Percentiles rank a stretch among this genome's conserved stretches.
Conservation (phyloP, 2,797 vertebrate species). For the Danio jaintianensis region DNA sequence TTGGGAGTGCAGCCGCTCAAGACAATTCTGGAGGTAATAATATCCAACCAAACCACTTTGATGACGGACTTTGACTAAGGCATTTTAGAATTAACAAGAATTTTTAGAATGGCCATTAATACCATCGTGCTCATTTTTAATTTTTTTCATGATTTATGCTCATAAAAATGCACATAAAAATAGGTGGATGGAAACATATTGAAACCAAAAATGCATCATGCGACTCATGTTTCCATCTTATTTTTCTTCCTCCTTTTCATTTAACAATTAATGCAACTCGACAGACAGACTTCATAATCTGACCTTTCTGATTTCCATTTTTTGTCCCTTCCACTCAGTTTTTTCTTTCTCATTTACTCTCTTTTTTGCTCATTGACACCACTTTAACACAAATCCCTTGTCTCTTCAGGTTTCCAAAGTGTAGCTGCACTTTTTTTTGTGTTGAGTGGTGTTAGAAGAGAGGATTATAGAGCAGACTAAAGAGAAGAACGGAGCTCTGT, state of each 20-base stretch:
- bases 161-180: no score
- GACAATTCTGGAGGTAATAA: no score
- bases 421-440: not conserved
- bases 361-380: conserved; percentile 27
- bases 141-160: no score
- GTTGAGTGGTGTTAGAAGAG: conserved; percentile 14
- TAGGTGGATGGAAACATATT: no score
- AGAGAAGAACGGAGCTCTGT: conserved; percentile 2
- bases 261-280: not conserved
- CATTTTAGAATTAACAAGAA: no score
- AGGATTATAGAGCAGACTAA: conserved; percentile 5
- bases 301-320: not conserved
- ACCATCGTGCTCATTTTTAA: no score
- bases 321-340: not conserved
- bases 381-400: conserved; percentile 24
- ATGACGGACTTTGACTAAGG: no score
- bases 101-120: no score
- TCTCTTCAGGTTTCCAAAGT: not conserved
- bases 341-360: conserved; percentile 1
- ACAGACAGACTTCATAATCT: not conserved
- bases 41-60: no score
- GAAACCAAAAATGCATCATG: no score
- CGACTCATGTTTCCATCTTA: not conserved
- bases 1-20: no score
- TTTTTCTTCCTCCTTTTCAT: not conserved